Conservation (phyloP, 2,113 vertebrate species). For the Microtus richardsoni region DNA sequence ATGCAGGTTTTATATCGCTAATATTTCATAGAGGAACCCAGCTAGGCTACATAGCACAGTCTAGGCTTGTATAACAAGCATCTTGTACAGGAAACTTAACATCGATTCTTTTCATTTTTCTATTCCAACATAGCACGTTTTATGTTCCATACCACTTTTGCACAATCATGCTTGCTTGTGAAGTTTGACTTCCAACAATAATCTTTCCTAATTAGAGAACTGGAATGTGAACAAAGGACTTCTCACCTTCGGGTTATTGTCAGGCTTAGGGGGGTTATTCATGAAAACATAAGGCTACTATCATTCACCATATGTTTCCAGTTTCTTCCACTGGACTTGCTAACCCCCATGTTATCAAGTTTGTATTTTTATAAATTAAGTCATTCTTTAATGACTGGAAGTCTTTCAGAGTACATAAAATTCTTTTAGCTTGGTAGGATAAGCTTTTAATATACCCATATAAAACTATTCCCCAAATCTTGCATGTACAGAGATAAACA, state of each 20-base stretch:
- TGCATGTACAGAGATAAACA: background rate
- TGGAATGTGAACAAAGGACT: background rate
- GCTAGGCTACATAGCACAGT: background rate
- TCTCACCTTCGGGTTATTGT: background rate
- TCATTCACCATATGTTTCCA: background rate
- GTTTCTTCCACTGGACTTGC: background rate
- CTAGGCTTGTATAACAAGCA: background rate
- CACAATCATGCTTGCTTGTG: background rate
- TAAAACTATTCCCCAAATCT: conserved; percentile 1
- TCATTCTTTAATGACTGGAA: background rate
- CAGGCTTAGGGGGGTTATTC: background rate
- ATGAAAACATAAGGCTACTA: background rate
- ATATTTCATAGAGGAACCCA: background rate
- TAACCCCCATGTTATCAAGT: background rate
- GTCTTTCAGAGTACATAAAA: background rate
- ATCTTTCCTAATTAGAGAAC: background rate
- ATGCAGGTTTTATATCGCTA: background rate
- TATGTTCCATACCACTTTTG: background rate
- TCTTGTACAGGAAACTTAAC: background rate
- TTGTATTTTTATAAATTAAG: background rate
- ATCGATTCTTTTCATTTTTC: background rate
- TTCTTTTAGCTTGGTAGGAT: background rate
- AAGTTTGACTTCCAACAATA: background rate
- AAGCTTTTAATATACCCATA: background rate
- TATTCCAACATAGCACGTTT: background rate